A percentile compares a stretch with the other conserved stretches of the same genome.
phyloP scores from a whole-genome alignment of 2,888 invertebrate genomes.

The Galerucella nymphaeae region DNA sequence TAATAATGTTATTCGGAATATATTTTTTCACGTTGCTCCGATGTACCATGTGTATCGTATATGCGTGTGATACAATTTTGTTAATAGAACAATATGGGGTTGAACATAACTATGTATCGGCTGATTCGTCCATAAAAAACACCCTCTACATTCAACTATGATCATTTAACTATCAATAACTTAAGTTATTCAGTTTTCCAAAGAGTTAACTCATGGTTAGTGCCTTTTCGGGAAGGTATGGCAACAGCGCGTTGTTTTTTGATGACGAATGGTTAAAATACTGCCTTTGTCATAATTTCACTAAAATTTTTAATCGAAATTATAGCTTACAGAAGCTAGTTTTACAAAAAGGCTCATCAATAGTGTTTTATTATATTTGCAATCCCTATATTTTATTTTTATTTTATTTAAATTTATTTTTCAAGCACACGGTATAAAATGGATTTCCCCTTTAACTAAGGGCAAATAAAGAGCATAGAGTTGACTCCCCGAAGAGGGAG shows the following conservation, averaged over 20 bases:
- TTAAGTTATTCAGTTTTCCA: too few species aligned
- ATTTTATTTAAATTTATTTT: not conserved
- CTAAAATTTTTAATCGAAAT: too few species aligned
- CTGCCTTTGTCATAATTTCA: too few species aligned
- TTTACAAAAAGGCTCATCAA: too few species aligned
- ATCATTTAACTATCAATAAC: too few species aligned
- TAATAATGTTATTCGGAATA: conserved; percentile 56
- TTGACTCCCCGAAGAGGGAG: conserved; percentile 14
- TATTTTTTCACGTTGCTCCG: conserved; percentile 29
- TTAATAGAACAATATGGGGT: conserved; percentile 36
- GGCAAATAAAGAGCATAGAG: conserved; percentile 7
- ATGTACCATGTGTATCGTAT: conserved; percentile 41
- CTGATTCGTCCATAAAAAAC: conserved; percentile 17
- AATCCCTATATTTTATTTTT: too few species aligned
- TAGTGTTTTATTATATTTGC: too few species aligned
- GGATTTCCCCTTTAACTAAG: not conserved
- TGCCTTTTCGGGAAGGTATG: too few species aligned
- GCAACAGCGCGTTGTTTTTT: too few species aligned
- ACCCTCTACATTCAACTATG: not conserved
- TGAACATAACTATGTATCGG: conserved; percentile 21
- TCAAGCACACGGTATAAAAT: conserved; percentile 1
- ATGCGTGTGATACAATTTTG: conserved; percentile 36
- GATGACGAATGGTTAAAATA: too few species aligned
- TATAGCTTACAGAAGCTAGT: too few species aligned
- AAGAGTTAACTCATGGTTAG: not conserved